Base-by-base conservation (phyloP, 2,113 vertebrate genomes). In the Triplophysa dalaica region DNA sequence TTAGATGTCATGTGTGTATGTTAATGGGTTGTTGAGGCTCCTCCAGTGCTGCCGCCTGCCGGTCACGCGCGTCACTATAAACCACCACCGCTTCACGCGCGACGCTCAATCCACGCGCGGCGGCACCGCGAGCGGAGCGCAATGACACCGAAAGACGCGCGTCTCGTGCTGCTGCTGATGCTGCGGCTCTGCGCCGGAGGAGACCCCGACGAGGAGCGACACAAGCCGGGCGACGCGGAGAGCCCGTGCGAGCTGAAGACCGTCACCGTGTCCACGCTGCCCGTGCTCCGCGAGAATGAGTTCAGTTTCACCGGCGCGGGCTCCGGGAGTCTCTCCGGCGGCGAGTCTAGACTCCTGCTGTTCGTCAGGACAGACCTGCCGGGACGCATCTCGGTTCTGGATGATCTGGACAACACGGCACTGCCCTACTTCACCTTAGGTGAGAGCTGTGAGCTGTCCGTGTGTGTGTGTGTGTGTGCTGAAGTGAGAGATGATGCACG, bases 361-460 rank as follows among this genome's bases (percentile, higher is more conserved):
- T 96, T 98, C 92, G 95, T 99, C 88, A 93, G 96, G 84, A 98
- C 93, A 84, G 97, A 99, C 91, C 91, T 98, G 87, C 97, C 97
- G 48, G 97, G 97, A 83, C 92, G 93, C 91, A 94, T 99, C 86
- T 94, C 96, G 43, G 97, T 99, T 80, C 94, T 96, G 92, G 97
- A 99, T 92, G 97, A 98, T 91, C 94, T 99, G 89, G 97, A 98
- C 91, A 99, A 98, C 93, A 98, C 97, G 3, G 97, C 97, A 91
- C 95, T 98, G 86, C 97, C 97, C 75, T 99, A 96, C 94, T 99
- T 99, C 93, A 96, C 95, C 48, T 94, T 99, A 83, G 97, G 97
- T 99, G 93, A 94, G 83, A 14, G 9, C 10, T n/a, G 24, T 12
- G 5, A 12, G 21, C 16, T 38, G 62, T 14, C 22, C 29, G 22